Conservation (phyloP, 1,140 invertebrate species). For the Gonioctena quinquepunctata region DNA sequence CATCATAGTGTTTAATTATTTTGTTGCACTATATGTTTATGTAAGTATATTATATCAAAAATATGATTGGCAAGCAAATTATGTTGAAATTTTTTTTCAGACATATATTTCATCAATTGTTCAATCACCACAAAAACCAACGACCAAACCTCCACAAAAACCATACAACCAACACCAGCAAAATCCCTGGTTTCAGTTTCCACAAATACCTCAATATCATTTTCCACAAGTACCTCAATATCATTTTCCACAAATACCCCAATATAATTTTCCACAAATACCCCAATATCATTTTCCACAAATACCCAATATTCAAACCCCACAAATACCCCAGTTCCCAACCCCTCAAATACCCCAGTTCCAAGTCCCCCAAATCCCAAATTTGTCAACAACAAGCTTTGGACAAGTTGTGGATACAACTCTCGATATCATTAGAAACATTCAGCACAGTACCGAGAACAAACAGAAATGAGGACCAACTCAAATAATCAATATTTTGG, state of each 20-base stretch:
- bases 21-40: too few species aligned
- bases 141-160: not conserved
- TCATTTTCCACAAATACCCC: too few species aligned
- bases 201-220: not conserved
- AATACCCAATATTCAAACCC: not conserved
- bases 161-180: not conserved
- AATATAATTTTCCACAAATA: not conserved
- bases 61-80: not conserved
- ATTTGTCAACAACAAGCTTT: not conserved
- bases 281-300: constrained; percentile 2
- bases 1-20: too few species aligned
- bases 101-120: not conserved
- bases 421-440: constrained; percentile 8
- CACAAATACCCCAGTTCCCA: not conserved
- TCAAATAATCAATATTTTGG: too few species aligned
- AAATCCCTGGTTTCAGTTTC: not conserved
- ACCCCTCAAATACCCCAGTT: constrained; percentile 1
- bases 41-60: too few species aligned
- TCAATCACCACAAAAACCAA: not conserved
- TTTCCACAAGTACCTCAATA: constrained; percentile 1
- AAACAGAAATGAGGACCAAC: too few species aligned
- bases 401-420: not conserved
- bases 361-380: not conserved
- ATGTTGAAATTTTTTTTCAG: not conserved
- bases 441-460: not conserved